Conservation (phyloP, 2,113 vertebrate genomes). For the Tragelaphus scriptus region DNA sequence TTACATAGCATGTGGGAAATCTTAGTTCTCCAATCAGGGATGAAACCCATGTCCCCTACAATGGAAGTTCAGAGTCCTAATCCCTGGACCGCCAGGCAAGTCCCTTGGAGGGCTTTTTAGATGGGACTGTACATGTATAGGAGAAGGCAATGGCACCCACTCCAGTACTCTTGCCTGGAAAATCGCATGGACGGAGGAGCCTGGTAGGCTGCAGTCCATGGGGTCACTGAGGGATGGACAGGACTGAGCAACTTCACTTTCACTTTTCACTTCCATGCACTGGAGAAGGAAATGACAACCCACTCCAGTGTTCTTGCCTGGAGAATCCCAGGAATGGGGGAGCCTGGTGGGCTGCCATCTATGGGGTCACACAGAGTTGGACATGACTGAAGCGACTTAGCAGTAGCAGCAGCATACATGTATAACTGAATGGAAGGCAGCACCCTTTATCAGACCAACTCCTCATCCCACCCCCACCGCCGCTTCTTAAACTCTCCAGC, state of each 20-base stretch:
- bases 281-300: too few species aligned
- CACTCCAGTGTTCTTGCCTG: too few species aligned
- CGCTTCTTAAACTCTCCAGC: background rate
- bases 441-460: background rate
- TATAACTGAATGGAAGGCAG: background rate
- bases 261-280: too few species aligned
- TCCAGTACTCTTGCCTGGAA: too few species aligned
- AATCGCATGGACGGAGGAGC: too few species aligned
- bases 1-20: background rate
- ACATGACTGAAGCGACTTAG: too few species aligned
- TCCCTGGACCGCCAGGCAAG: background rate
- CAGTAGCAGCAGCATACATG: background rate
- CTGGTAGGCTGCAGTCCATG: too few species aligned
- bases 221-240: too few species aligned
- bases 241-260: too few species aligned
- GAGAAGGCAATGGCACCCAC: too few species aligned
- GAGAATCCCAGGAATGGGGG: too few species aligned
- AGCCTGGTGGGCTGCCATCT: rapidly evolving
- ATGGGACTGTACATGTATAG: background rate
- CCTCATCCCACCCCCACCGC: rapidly evolving
- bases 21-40: background rate
- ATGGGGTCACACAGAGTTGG: too few species aligned
- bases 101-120: background rate
- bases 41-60: background rate
- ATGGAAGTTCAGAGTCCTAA: background rate